Evolutionary conservation across 2,797 vertebrate genomes (phyloP).

Genomic region (Gephyroberyx darwinii): DNA sequence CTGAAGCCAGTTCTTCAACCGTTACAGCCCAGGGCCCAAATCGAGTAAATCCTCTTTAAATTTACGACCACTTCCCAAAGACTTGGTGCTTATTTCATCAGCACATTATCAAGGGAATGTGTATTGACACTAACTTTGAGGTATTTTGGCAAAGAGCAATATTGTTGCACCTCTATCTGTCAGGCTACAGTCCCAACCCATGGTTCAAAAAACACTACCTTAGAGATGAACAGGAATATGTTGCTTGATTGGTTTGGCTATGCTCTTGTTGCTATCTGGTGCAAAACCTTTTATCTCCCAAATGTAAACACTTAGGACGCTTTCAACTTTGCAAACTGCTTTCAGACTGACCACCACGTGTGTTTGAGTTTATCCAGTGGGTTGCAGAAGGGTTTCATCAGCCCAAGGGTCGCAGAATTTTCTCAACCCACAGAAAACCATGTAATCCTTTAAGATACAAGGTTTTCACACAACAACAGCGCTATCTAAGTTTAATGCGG

Average conservation of each 20-base stretch:
- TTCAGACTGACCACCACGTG: no score
- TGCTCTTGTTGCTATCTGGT: neutral
- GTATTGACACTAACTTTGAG: neutral
- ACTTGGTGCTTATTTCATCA: no score
- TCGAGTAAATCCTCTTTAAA: no score
- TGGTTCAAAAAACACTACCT: neutral
- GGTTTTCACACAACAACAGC: neutral
- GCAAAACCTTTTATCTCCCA: no score
- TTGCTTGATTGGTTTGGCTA: neutral
- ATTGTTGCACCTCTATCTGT: neutral
- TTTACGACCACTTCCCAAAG: neutral
- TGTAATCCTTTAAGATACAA: no score
- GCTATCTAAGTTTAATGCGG: neutral
- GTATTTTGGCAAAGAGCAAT: neutral
- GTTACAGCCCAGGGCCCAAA: neutral
- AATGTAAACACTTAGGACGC: no score
- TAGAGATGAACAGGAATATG: neutral
- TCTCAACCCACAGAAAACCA: no score
- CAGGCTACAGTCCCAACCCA: neutral
- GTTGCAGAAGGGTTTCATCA: no score
- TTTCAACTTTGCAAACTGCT: no score
- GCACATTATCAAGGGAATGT: neutral
- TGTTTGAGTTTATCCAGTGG: no score
- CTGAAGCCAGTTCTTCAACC: constrained; percentile 5
- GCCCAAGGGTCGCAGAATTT: no score